phyloP scores from a whole-genome alignment of 2,888 invertebrate species.

The Parnassius smintheus region DNA sequence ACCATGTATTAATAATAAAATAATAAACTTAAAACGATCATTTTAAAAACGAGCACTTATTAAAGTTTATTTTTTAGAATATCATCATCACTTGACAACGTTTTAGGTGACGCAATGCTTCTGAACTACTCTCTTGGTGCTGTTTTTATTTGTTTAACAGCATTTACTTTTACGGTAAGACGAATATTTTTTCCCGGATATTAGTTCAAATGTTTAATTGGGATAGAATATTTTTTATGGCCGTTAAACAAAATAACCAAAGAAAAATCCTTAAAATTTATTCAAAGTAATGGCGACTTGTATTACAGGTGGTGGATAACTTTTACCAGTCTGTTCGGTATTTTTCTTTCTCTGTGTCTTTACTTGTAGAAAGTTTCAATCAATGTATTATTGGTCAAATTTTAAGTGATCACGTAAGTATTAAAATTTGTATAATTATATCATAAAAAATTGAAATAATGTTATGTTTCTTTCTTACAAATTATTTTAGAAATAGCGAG shows the following conservation, averaged over 20 bases:
- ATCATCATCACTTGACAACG: conserved; percentile 47
- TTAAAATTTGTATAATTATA: background rate
- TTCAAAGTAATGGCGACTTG: background rate
- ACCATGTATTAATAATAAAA: too few species aligned
- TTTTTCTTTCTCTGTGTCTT: conserved; percentile 59
- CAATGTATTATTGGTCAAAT: conserved; percentile 66
- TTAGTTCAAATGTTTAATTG: background rate
- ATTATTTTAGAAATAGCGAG: too few species aligned
- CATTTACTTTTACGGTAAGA: conserved; percentile 61
- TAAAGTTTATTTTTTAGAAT: conserved; percentile 48
- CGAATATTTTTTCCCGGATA: background rate
- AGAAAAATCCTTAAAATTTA: too few species aligned
- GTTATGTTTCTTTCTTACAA: too few species aligned
- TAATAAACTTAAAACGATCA: too few species aligned
- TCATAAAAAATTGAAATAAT: too few species aligned
- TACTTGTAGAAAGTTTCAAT: conserved; percentile 55
- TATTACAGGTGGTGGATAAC: conserved; percentile 57
- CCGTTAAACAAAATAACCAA: too few species aligned
- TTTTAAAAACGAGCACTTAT: background rate
- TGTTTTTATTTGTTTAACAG: conserved; percentile 65
- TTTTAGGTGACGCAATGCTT: conserved; percentile 60
- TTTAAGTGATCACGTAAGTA: conserved; percentile 63
- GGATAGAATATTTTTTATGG: too few species aligned
- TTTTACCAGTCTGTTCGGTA: conserved; percentile 59
- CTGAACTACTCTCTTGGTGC: conserved; percentile 61